Conservation (phyloP, 1,140 invertebrate genomes). For the Aphelenchoides fujianensis region DNA sequence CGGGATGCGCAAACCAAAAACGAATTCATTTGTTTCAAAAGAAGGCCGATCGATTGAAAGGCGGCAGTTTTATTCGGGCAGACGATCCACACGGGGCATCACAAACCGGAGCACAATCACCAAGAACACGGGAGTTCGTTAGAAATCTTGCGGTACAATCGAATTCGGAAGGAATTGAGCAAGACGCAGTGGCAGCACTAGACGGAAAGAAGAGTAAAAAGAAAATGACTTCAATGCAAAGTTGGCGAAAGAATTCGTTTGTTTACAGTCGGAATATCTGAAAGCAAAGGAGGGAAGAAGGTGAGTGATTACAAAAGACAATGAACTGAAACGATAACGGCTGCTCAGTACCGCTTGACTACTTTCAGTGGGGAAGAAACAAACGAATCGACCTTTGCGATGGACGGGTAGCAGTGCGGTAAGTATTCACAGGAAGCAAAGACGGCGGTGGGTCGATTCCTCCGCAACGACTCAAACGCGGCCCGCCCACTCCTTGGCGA, state of each 20-base stretch:
- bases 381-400: not conserved
- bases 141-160: too few species aligned
- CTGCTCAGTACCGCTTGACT: too few species aligned
- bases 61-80: not conserved
- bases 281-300: not conserved
- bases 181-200: too few species aligned
- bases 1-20: not conserved
- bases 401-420: not conserved
- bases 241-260: not conserved
- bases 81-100: too few species aligned
- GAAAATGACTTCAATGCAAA: not conserved
- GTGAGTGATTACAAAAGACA: too few species aligned
- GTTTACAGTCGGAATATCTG: not conserved
- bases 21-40: not conserved
- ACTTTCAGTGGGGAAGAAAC: too few species aligned
- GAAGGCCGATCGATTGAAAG: not conserved
- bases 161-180: too few species aligned
- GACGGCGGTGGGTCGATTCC: not conserved
- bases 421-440: not conserved
- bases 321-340: too few species aligned
- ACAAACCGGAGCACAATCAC: not conserved
- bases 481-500: slow-evolving; percentile 34
- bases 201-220: not conserved
- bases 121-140: not conserved
- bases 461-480: slow-evolving; percentile 27